phyloP scores from a whole-genome alignment of 1,140 invertebrate genomes.

The Lucilia sericata region DNA sequence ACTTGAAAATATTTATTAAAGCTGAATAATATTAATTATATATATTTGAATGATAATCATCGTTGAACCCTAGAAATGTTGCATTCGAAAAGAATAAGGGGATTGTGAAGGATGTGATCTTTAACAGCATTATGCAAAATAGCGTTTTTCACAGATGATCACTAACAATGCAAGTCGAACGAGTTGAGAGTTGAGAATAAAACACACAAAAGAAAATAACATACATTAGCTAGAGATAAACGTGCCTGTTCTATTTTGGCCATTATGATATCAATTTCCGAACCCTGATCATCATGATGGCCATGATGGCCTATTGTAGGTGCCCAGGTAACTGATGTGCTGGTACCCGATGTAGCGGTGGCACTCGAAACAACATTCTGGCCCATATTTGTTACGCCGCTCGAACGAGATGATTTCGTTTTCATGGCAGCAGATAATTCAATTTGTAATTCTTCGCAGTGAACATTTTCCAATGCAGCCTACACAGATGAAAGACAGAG shows the following conservation, averaged over 20 bases:
- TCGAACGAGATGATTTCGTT: conserved; percentile 58
- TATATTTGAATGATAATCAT: no score
- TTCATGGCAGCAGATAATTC: conserved; percentile 79
- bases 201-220: conserved; percentile 43
- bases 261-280: conserved; percentile 93
- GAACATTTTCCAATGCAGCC: conserved; percentile 87
- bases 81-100: no score
- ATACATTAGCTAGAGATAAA: conserved; percentile 54
- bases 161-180: not conserved
- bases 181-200: not conserved
- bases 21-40: no score
- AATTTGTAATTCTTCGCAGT: conserved; percentile 88
- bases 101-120: not conserved
- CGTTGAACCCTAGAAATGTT: no score
- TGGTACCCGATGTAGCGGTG: conserved; percentile 61
- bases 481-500: conserved; percentile 50
- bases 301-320: conserved; percentile 73
- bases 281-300: conserved; percentile 76
- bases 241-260: conserved; percentile 89
- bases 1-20: no score
- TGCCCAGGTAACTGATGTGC: conserved; percentile 66
- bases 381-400: not conserved
- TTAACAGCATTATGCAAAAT: not conserved
- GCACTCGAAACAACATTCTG: conserved; percentile 15
- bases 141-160: not conserved